A percentile compares a stretch with the other conserved stretches of the same genome.
phyloP scores from a whole-genome alignment of 2,113 vertebrate genomes.

The Salvator merianae region DNA sequence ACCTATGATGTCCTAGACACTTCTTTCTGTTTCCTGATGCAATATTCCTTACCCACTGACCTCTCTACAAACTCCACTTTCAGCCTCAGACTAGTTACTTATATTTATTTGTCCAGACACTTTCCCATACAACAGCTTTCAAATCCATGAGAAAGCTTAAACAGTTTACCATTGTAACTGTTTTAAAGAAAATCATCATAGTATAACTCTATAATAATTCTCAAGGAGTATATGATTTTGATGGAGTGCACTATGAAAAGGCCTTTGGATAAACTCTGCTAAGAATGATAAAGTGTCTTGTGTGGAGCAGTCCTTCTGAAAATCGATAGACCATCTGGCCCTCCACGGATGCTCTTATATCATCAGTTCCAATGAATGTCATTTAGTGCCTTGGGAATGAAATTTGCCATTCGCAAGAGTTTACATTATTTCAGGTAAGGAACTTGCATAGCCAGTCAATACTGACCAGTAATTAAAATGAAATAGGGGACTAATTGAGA shows the following conservation, averaged over 20 bases:
- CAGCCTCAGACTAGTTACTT: not conserved
- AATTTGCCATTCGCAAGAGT: slow-evolving; percentile 51
- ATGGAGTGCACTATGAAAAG: slow-evolving; percentile 31
- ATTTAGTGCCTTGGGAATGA: slow-evolving; percentile 54
- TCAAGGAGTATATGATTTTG: slow-evolving; percentile 32
- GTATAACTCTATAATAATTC: slow-evolving; percentile 29
- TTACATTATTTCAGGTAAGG: slow-evolving; percentile 26
- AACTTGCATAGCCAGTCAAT: slow-evolving; percentile 6
- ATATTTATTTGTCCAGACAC: slow-evolving; percentile 19
- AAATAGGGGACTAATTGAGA: not conserved
- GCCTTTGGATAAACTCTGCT: not conserved
- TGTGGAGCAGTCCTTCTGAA: slow-evolving; percentile 14
- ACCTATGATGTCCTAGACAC: not conserved
- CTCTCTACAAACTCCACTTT: not conserved
- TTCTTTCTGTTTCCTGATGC: slow-evolving; percentile 3
- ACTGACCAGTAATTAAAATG: slow-evolving; percentile 24
- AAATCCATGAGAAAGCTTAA: slow-evolving; percentile 22
- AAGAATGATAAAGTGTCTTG: slow-evolving; percentile 13
- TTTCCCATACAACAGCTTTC: not conserved
- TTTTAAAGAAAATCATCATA: slow-evolving; percentile 36
- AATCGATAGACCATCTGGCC: slow-evolving; percentile 42
- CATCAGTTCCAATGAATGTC: slow-evolving; percentile 51
- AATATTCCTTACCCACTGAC: not conserved
- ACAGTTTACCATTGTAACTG: slow-evolving; percentile 10
- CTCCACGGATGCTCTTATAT: slow-evolving; percentile 32